Base-by-base conservation (phyloP, 2,888 invertebrate genomes). In the Trachelus iudaicus region DNA sequence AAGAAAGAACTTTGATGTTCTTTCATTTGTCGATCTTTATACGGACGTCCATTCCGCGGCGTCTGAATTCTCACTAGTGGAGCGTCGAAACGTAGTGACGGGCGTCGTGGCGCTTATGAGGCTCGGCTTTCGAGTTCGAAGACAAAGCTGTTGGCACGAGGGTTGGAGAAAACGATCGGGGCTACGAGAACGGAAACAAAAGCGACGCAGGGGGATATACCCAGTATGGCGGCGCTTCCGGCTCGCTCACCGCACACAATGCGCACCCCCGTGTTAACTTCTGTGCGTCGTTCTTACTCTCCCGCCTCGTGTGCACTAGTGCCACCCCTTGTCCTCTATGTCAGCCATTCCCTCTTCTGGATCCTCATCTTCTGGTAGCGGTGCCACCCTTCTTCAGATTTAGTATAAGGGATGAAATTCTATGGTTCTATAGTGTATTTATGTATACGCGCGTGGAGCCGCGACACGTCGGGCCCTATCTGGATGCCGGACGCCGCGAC, bases 191-290 rank as follows among this genome's bases (percentile, higher is more conserved):
- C 84, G 83, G 83, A 87, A 88, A 90, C 89, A 90, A 90, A 87
- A 87, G 88, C 83, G 85, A 84, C 85, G 83, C 84, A 84, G 83
- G 84, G 83, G 82, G 9, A 56, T 56, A 89, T 88, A 88, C 88
- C 89, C 89, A 90, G 89, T 89, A 91, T 90, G 91, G 89, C 90
- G 89, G 86, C 89, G 90, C 87, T 91, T 91, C 91, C 91, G 90
- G 91, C 87, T 90, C 90, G 90, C 89, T 91, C 90, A 89, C 91
- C 90, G 86, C 90, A 90, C 89, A 91, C 91, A 91, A 91, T 91
- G 89, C 89, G 82, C 87, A 83, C 84, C 85, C 85, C 84, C 88
- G 89, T 89, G 90, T 90, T 89, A 89, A 89, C 89, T 89, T 87
- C 83, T 85, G 83, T 87, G 83, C 79, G 68, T 78, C 75, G 69